A percentile compares a stretch with the other conserved stretches of the same genome.
phyloP scores from a whole-genome alignment of 23 tunicate species.

The Halocynthia roretzi region DNA sequence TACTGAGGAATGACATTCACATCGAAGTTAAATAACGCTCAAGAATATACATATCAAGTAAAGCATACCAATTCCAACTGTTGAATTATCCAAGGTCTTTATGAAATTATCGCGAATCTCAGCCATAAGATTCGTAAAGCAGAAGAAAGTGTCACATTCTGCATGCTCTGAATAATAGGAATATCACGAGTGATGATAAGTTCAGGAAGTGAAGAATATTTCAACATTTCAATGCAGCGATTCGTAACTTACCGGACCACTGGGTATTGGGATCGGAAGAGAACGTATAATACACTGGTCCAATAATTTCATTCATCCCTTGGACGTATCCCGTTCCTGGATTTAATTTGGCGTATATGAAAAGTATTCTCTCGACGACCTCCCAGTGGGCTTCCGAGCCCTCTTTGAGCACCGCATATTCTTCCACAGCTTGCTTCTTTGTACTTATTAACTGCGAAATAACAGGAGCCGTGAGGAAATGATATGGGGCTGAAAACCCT shows the following conservation, averaged over 20 bases:
- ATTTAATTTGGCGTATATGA: slow-evolving; percentile 92
- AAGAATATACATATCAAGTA: not conserved
- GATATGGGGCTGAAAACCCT: not conserved
- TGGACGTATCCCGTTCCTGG: slow-evolving; percentile 98
- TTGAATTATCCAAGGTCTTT: slow-evolving; percentile 67
- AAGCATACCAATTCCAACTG: slow-evolving; percentile 55
- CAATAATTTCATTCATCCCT: slow-evolving; percentile 97
- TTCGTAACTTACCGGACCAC: slow-evolving; percentile 49
- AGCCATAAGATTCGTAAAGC: slow-evolving; percentile 92
- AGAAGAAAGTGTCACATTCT: slow-evolving; percentile 97
- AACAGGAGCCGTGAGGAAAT: not conserved
- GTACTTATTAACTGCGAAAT: slow-evolving; percentile 30
- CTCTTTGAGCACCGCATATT: slow-evolving; percentile 45
- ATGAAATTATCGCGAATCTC: slow-evolving; percentile 95
- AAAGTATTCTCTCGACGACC: slow-evolving; percentile 90
- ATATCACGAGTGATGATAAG: not conserved
- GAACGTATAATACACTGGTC: slow-evolving; percentile 86
- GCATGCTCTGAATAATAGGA: slow-evolving; percentile 51
- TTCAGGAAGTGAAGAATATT: no score
- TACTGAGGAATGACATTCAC: not conserved
- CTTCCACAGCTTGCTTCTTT: slow-evolving; percentile 56
- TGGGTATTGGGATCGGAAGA: slow-evolving; percentile 77
- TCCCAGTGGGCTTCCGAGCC: slow-evolving; percentile 97
- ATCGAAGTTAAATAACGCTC: not conserved
- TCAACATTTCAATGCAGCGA: not conserved